A percentile compares a stretch with the other conserved stretches of the same genome.
Evolutionary conservation across 2,888 invertebrate genomes (phyloP).

Genomic region (Mongoloraphidia duomilia): DNA sequence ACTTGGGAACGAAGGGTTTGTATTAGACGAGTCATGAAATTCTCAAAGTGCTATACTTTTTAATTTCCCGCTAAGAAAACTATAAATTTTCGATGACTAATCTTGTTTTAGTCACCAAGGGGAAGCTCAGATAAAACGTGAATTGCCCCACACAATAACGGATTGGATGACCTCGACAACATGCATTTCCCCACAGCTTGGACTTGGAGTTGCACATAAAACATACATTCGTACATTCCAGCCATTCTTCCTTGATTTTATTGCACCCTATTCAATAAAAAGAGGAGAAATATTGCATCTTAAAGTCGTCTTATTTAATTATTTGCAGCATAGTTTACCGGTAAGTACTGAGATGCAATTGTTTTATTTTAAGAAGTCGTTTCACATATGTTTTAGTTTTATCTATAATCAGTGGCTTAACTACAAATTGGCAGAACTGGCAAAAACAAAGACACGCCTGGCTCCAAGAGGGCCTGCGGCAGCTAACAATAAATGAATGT

Average conservation of each 20-base stretch:
- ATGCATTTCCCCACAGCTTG: conserved; percentile 33
- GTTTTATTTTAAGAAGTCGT: neutral
- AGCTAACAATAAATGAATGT: too few species aligned
- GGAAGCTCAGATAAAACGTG: conserved; percentile 25
- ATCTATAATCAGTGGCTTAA: too few species aligned
- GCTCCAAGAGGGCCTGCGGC: too few species aligned
- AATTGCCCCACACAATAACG: conserved; percentile 44
- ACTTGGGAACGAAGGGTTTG: too few species aligned
- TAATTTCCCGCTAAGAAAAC: too few species aligned
- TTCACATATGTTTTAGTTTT: too few species aligned
- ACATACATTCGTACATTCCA: conserved; percentile 40
- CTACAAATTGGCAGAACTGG: too few species aligned
- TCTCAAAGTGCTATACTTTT: too few species aligned
- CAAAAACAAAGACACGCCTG: too few species aligned
- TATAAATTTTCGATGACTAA: too few species aligned
- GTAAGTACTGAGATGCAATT: conserved; percentile 30
- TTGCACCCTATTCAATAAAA: conserved; percentile 49
- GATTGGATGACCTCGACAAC: conserved; percentile 43
- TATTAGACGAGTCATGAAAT: too few species aligned
- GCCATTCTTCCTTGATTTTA: conserved; percentile 60
- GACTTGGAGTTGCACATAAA: conserved; percentile 33
- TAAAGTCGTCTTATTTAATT: conserved; percentile 56
- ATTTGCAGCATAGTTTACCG: conserved; percentile 50
- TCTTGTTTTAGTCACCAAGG: conserved; percentile 24
- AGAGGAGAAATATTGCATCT: conserved; percentile 49